A percentile compares a stretch with the other conserved stretches of the same genome.
Conservation (phyloP, 1,140 invertebrate species). For the Physella acuta region DNA sequence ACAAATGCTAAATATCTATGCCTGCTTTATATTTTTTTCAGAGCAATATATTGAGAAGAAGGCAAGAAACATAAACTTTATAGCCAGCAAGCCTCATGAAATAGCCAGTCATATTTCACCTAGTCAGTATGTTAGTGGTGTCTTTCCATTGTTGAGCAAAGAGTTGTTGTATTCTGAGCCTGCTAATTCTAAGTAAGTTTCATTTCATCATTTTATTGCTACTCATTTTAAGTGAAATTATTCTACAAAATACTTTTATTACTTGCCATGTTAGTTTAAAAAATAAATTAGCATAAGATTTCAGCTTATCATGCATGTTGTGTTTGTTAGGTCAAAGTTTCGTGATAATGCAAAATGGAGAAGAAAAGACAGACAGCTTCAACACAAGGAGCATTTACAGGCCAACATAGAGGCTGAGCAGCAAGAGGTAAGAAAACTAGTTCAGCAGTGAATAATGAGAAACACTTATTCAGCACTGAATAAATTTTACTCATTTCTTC, state of each 20-base stretch:
- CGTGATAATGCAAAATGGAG: slow-evolving; percentile 57
- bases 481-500: too few species aligned
- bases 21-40: slow-evolving; percentile 41
- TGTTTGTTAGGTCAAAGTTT: slow-evolving; percentile 38
- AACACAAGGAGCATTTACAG: slow-evolving; percentile 56
- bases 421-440: slow-evolving; percentile 55
- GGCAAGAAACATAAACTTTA: slow-evolving; percentile 75
- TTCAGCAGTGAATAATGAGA: too few species aligned
- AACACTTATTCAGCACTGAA: too few species aligned
- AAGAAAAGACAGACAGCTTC: slow-evolving; percentile 55
- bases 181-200: slow-evolving; percentile 66
- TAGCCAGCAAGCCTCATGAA: slow-evolving; percentile 73
- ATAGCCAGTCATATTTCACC: slow-evolving; percentile 59
- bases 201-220: too few species aligned
- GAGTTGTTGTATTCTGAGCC: slow-evolving; percentile 78
- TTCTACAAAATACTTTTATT: too few species aligned
- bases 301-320: not conserved
- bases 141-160: slow-evolving; percentile 78
- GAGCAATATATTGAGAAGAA: slow-evolving; percentile 73
- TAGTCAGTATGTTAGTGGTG: slow-evolving; percentile 45
- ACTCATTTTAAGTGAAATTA: too few species aligned
- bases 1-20: slow-evolving; percentile 9
- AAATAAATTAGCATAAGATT: too few species aligned
- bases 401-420: slow-evolving; percentile 46
- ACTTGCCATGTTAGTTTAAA: too few species aligned